A percentile compares a stretch with the other conserved stretches of the same genome.
phyloP scores from a whole-genome alignment of 2,113 vertebrate genomes.

The Epinephelus fuscoguttatus region DNA sequence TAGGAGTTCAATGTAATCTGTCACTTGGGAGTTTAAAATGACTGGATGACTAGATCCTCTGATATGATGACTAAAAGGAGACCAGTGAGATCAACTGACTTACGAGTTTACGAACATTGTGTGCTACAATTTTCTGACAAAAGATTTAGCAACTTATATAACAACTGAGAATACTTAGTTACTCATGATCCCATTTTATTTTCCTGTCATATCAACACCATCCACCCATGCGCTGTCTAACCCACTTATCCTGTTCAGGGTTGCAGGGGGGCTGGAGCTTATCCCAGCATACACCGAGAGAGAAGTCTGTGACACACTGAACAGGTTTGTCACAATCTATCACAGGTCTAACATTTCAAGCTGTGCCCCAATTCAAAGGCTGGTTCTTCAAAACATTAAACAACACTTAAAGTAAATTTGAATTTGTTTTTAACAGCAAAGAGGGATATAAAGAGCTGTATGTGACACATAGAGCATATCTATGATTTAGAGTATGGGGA shows the following conservation, averaged over 20 bases:
- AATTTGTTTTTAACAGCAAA: too few relatives aligned
- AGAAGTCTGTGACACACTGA: neutral
- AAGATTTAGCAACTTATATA: neutral
- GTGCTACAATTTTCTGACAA: neutral
- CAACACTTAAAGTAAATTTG: neutral
- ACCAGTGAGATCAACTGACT: neutral
- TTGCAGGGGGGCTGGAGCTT: neutral
- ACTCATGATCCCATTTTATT: neutral
- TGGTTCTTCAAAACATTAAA: neutral
- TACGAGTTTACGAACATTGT: neutral
- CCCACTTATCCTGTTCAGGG: neutral
- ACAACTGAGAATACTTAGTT: neutral
- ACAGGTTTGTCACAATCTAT: neutral
- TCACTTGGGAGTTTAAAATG: constrained; percentile 5
- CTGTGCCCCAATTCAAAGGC: neutral
- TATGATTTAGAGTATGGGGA: too few relatives aligned
- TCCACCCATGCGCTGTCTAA: neutral
- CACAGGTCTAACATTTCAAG: neutral
- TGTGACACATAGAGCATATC: too few relatives aligned
- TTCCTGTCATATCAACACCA: neutral
- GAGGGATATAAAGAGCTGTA: neutral
- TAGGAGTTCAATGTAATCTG: constrained; percentile 1
- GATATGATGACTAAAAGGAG: neutral
- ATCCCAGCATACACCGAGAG: neutral
- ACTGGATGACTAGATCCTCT: neutral